Base-by-base conservation (phyloP, 2,888 invertebrate genomes). In the Chrysina gloriosa region DNA sequence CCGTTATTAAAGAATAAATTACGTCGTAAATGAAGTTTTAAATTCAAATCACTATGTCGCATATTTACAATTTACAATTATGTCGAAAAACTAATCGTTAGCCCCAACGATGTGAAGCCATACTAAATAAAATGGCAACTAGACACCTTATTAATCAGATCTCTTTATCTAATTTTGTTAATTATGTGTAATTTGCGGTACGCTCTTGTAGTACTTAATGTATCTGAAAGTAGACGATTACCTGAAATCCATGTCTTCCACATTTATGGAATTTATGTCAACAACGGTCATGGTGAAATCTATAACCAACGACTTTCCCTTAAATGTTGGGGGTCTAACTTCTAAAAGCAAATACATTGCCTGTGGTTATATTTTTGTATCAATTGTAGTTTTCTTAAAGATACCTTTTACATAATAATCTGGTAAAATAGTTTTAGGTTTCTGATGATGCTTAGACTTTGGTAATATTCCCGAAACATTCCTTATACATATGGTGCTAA, bases 161-260 rank as follows among this genome's bases (percentile, higher is more conserved):
- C n/a, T n/a, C n/a, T n/a, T n/a, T n/a, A n/a, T n/a, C n/a, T n/a
- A n/a, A n/a, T n/a, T n/a, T n/a, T n/a, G n/a, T n/a, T n/a, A n/a
- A n/a, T n/a, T n/a, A n/a, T n/a, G n/a, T n/a, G n/a, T n/a, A 66
- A 69, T n/a, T 63, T 52, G 31, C 7, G 31, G 4, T 29, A 6
- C 7, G 5, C 31, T 29, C 5, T 29, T 4, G 31, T 7, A 29
- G 31, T 7, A 7, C 7, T 29, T 6, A 6, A 29, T 6, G 31
- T n/a, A 29, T 29, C 7, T 29, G 16, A 45, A 19, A 21, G 2
- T n/a, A 3, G 11, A 50, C 4, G 5, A 36, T 54, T 85, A 93
- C 93, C 93, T 89, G 83, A 94, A 93, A 83, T 94, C 94, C 94
- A 94, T 94, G 77, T 94, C 93, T 84, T 93, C 93, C 70, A 94